Base-by-base conservation (phyloP, 2,888 invertebrate genomes). In the Hirudinaria manillensis region DNA sequence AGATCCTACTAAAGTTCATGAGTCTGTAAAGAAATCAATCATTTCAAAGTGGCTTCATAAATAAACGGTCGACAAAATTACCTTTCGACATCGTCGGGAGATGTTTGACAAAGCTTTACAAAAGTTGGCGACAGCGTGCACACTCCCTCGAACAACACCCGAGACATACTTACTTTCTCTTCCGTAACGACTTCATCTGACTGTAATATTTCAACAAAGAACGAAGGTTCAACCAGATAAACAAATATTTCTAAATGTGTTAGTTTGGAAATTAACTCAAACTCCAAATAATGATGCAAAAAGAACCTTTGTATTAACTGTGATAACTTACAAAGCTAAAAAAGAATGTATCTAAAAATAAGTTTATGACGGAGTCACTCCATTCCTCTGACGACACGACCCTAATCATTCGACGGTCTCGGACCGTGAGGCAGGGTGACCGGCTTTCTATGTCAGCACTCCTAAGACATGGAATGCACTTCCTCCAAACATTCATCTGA, bases 81-180 rank as follows among this genome's bases (percentile, higher is more conserved):
- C 88, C 29, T 38, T 16, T 27, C 45, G 29, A 67, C 16, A 70
- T 68, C 51, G 13, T 87, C 80, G 94, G 94, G 79, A 92, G 91
- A 82, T 96, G 95, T 86, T 97, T 97, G 77, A 92, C 90, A 2
- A 93, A 93, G 2, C 96, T 94, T 1, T 94, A 92, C 83, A 92
- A 95, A 97, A 21, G 93, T 90, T 78, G 91, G 90, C 81, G 93
- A 93, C 77, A 97, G 87, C 51, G 89, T 88, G 78, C 91, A 87
- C 65, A 96, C 90, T 79, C 91, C 92, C 79, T 91, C 90, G 84
- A 94, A 94, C 76, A 97, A 87, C 78, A 91, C 89, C 79, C 90
- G 87, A 81, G 94, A 93, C 75, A 96, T 87, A 71, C 89, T 88
- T 78, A 90, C 89, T 79, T 87, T 85, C 80, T 90, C 89, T 81